Conservation (phyloP, 2,888 invertebrate species). For the Caenorhabditis doughertyi region DNA sequence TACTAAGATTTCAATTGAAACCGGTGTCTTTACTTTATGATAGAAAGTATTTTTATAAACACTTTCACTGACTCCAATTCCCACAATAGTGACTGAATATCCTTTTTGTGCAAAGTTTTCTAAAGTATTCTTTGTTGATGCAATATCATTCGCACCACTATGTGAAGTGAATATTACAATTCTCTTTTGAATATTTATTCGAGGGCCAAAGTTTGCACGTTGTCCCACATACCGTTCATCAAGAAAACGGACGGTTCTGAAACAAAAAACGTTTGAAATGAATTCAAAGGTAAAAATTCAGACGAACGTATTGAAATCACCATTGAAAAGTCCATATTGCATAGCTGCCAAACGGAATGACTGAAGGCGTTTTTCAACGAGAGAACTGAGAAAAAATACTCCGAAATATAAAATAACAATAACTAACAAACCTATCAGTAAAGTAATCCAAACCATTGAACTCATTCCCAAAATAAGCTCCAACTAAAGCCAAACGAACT, state of each 20-base stretch:
- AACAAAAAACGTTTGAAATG: neutral
- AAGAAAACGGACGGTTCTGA: conserved; percentile 58
- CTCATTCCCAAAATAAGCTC: conserved; percentile 62
- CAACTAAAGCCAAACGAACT: conserved; percentile 59
- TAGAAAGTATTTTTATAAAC: conserved; percentile 42
- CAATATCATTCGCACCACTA: conserved; percentile 35
- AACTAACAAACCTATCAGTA: conserved; percentile 47
- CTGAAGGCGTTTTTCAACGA: conserved; percentile 57
- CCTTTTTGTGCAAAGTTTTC: conserved; percentile 37
- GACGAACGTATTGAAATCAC: conserved; percentile 60
- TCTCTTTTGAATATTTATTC: conserved; percentile 46
- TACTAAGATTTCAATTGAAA: neutral
- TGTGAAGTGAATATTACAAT: conserved; percentile 58
- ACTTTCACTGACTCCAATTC: conserved; percentile 52
- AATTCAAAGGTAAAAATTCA: neutral
- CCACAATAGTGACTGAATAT: conserved; percentile 55
- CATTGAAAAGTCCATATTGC: conserved; percentile 58
- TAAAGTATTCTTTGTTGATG: conserved; percentile 40
- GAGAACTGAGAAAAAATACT: conserved; percentile 16
- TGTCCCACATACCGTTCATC: conserved; percentile 54
- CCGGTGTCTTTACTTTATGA: conserved; percentile 39
- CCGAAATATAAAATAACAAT: neutral
- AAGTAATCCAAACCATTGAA: conserved; percentile 60
- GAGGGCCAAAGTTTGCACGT: conserved; percentile 35
- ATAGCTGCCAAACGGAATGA: conserved; percentile 54